phyloP scores from a whole-genome alignment of 2,797 vertebrate genomes.

The Hapalemur alaotrensis region DNA sequence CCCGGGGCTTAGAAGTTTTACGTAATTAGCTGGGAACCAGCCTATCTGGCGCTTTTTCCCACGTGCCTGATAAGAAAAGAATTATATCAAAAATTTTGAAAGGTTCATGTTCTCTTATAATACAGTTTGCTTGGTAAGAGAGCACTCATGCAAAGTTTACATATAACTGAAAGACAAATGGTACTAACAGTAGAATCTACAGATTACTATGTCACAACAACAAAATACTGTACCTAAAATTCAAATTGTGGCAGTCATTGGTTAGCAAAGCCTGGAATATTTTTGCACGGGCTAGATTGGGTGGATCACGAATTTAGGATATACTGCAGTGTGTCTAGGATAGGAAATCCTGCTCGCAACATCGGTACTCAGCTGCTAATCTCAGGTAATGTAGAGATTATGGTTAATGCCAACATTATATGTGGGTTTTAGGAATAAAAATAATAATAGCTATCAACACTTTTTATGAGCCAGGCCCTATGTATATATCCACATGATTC shows the following conservation, averaged over 20 bases:
- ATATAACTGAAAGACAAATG: rapidly evolving
- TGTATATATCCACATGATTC: not conserved
- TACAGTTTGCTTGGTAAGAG: not conserved
- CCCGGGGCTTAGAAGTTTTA: constrained; percentile 97
- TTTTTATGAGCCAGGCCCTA: not conserved
- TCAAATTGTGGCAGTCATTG: rapidly evolving
- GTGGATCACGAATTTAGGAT: not conserved
- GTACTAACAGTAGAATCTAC: not conserved
- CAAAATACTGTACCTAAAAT: rapidly evolving
- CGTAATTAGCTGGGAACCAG: constrained; percentile 99
- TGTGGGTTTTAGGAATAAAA: not conserved
- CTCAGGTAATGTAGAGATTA: not conserved
- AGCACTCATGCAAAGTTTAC: rapidly evolving
- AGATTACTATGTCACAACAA: not conserved
- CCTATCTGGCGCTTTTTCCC: constrained; percentile 98
- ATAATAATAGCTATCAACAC: not conserved
- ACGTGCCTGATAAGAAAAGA: constrained; percentile 89
- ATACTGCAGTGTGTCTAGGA: not conserved
- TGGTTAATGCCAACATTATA: not conserved
- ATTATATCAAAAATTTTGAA: not conserved
- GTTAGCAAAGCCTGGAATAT: not conserved
- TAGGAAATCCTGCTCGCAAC: not conserved
- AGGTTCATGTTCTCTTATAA: not conserved
- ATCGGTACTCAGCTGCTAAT: not conserved
- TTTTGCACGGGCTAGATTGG: rapidly evolving